A percentile compares a stretch with the other conserved stretches of the same genome.
These are phyloP conservation scores for Boulengeromyrus knoepffleri DNA, from an alignment of 2,113 vertebrate genomes.

Conservation along the genomic window DNA sequence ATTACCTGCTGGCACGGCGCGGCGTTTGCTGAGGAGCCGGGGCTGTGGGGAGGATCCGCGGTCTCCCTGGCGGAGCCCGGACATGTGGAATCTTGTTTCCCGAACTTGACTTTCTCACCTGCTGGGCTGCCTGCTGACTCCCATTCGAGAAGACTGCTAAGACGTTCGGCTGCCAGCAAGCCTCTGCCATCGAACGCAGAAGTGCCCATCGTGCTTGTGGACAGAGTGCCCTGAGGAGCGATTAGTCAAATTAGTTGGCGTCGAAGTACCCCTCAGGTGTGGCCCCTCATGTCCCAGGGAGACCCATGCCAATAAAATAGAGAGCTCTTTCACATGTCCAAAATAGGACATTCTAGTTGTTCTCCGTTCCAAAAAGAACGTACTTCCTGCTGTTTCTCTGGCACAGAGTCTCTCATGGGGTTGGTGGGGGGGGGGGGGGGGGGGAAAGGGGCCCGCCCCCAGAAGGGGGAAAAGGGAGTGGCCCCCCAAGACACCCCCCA, in stretches of 20 bases:
- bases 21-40: not conserved
- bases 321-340: not conserved
- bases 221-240: not conserved
- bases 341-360: not conserved
- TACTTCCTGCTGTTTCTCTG: not conserved
- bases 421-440: not conserved
- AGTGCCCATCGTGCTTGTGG: not conserved
- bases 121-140: not conserved
- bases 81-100: not conserved
- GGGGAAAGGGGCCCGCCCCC: too few relatives aligned
- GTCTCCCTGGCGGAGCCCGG: not conserved
- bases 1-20: not conserved
- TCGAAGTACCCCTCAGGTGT: not conserved
- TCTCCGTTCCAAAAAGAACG: not conserved
- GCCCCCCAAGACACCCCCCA: too few relatives aligned
- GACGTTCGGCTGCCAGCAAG: not conserved
- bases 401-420: not conserved
- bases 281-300: not conserved
- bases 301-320: not conserved
- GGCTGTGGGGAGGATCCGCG: not conserved
- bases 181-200: not conserved
- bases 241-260: not conserved
- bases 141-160: not conserved
- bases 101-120: not conserved
- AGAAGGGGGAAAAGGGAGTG: too few relatives aligned